These are phyloP conservation scores for Callocephalon fimbriatum DNA, from an alignment of 2,113 vertebrate genomes.

Conservation along the genomic window DNA sequence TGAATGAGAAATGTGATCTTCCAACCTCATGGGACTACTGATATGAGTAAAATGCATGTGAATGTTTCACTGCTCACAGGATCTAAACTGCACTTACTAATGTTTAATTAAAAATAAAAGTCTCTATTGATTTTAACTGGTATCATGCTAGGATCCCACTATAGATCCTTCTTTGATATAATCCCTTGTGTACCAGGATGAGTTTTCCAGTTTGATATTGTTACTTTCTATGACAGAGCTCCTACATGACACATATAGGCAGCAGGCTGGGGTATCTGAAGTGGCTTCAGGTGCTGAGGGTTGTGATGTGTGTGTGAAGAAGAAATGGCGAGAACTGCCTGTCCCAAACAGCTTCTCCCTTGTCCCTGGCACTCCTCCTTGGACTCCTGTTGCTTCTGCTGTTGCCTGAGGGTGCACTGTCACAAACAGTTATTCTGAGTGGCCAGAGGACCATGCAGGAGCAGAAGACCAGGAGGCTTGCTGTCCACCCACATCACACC, in stretches of 20 bases:
- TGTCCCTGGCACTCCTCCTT: neutral
- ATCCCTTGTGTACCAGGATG: neutral
- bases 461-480: neutral
- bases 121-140: neutral
- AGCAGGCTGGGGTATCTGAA: neutral
- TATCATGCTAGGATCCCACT: neutral
- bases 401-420: neutral
- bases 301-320: neutral
- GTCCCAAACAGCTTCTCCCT: neutral
- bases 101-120: neutral
- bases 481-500: neutral
- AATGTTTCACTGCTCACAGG: neutral
- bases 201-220: neutral
- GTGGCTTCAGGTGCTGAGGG: neutral
- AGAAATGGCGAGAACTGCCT: neutral
- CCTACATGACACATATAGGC: fast-evolving
- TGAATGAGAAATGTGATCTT: neutral
- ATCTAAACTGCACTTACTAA: neutral
- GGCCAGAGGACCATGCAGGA: neutral
- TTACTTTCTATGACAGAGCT: neutral
- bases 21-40: neutral
- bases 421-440: neutral
- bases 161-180: neutral
- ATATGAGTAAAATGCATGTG: neutral
- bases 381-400: neutral